Evolutionary conservation across 1,140 invertebrate genomes (phyloP), one percentile per base, ranked within the genome.

Genomic region (Catajapyx aquilonaris): DNA sequence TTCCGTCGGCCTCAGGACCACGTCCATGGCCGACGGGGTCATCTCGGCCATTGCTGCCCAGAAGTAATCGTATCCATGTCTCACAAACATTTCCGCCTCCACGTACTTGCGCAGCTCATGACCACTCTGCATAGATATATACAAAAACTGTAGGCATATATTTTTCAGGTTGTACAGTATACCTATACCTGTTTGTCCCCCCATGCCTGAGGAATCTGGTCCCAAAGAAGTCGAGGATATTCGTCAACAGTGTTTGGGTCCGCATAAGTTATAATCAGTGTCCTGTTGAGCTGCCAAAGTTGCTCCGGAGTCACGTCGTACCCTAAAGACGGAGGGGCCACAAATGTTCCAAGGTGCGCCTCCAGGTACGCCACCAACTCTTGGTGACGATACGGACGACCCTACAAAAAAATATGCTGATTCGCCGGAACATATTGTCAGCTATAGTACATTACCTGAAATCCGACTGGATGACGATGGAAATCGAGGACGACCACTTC

Each of bases 31-130:
- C 13, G 62, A 64, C 1, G 78, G 77, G 0, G 81, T 84, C 19
- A 80, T 61, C 54, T 84, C 76, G 0, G 76, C 76, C 80, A 83
- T 83, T 1, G 74, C 68, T 0, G 78, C 75, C 68, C 73, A 77
- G 18, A 76, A 49, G 1, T 34, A 11, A 34, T 34, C 7, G 10
- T 7, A 17, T 16, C 15, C 9, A 17, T 34, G 10, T 34, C 17
- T 10, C 17, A 11, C 15, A 11, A 17, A 11, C 16, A 10, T 10
- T 34, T 9, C 17, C 7, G 32, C 7, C 37, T 68, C 57, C 34
- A 80, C 53, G 51, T 65, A 78, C 20, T 50, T 40, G 41, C 61
- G 54, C 19, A 77, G 55, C n/a, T 54, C 61, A 10, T 52, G 42
- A 2, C 58, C 38, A 44, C 59, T 57, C 50, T 63, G 53, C 42